Percentiles rank a stretch among this genome's conserved stretches.
Conservation (phyloP, 1,140 invertebrate species). For the Daktulosphaira vitifoliae region DNA sequence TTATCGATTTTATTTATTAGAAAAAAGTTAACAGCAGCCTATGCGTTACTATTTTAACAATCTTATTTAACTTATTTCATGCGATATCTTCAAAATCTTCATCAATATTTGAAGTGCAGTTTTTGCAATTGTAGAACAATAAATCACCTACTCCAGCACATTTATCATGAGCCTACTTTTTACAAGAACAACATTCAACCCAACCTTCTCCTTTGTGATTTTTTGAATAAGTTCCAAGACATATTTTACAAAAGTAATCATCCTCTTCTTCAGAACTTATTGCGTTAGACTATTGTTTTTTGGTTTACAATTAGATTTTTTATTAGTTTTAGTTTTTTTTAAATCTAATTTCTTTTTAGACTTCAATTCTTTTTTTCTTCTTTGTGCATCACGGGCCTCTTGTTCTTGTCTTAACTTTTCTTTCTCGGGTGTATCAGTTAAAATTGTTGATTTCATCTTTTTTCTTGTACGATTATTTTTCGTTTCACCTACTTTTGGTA, state of each 20-base stretch:
- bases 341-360: conserved; percentile 12
- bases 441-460: conserved; percentile 16
- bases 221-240: background rate
- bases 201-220: background rate
- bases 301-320: background rate
- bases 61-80: too few species aligned
- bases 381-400: conserved; percentile 22
- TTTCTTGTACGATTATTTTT: conserved; percentile 22
- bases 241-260: background rate
- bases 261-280: background rate
- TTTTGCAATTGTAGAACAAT: too few species aligned
- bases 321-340: too few species aligned
- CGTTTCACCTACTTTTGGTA: conserved; percentile 43
- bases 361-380: conserved; percentile 40
- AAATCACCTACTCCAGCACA: background rate
- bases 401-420: conserved; percentile 11
- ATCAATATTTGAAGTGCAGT: background rate
- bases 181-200: conserved; percentile 5
- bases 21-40: too few species aligned
- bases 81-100: background rate
- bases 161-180: too few species aligned
- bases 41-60: too few species aligned
- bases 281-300: background rate
- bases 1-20: too few species aligned
- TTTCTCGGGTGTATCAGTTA: too few species aligned